phyloP scores from a whole-genome alignment of 2,113 vertebrate species.

The Mirounga angustirostris region DNA sequence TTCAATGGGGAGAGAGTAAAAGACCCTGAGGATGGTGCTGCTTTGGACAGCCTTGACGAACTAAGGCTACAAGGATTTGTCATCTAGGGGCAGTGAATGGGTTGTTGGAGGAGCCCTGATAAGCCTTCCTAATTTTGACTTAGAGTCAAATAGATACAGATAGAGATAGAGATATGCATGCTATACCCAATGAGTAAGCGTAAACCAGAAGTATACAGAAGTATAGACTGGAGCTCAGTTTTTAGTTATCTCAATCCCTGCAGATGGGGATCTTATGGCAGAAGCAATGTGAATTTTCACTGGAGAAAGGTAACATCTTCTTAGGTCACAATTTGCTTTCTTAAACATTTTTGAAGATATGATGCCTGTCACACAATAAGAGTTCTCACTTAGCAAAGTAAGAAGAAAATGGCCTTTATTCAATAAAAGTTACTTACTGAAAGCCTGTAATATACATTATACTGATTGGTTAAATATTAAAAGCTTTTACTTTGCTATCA shows the following conservation, averaged over 20 bases:
- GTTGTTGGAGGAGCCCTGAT: neutral
- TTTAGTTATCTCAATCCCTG: neutral
- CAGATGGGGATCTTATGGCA: neutral
- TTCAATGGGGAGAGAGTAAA: neutral
- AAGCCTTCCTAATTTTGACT: neutral
- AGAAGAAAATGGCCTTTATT: neutral
- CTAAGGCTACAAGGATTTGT: neutral
- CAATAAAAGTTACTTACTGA: neutral
- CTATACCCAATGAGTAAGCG: neutral
- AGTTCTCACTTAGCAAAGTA: neutral
- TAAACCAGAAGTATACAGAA: neutral
- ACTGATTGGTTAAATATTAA: neutral
- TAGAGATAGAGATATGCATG: neutral
- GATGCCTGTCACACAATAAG: neutral
- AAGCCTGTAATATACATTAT: neutral
- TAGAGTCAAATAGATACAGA: neutral
- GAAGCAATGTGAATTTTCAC: neutral
- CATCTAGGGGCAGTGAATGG: neutral
- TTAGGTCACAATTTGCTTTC: neutral
- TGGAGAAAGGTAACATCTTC: neutral
- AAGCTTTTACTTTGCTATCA: neutral
- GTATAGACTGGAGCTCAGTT: neutral
- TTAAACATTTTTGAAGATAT: neutral
- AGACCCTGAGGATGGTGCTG: neutral
- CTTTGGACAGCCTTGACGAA: neutral